phyloP scores from a whole-genome alignment of 2,113 vertebrate species.

The Calyptommatus sinebrachiatus region DNA sequence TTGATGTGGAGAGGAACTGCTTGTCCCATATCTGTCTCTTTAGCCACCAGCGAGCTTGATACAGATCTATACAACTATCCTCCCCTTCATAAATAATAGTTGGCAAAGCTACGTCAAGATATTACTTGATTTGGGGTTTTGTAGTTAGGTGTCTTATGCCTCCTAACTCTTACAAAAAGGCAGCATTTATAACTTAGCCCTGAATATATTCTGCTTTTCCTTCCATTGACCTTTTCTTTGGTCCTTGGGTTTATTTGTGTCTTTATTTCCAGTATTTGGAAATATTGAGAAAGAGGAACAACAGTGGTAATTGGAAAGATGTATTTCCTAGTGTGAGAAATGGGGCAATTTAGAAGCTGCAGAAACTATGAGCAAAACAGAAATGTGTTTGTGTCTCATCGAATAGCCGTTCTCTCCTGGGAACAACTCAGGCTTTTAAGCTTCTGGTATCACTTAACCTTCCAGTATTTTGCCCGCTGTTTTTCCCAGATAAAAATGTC shows the following conservation, averaged over 20 bases:
- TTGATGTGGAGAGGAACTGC: no score
- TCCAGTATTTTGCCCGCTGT: not conserved
- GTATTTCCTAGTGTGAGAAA: conserved; percentile 41
- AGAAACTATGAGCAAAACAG: conserved; percentile 13
- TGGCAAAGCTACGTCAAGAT: no score
- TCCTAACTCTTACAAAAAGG: not conserved
- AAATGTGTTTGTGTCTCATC: conserved; percentile 24
- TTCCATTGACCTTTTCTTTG: not conserved
- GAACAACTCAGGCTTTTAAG: not conserved
- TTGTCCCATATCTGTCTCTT: no score
- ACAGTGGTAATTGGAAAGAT: conserved; percentile 38
- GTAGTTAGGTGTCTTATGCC: not conserved
- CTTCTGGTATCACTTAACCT: not conserved
- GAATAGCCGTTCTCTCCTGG: not conserved
- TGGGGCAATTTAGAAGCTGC: conserved; percentile 33
- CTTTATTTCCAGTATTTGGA: not conserved
- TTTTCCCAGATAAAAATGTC: conserved; percentile 12
- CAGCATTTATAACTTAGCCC: not conserved
- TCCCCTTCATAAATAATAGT: no score
- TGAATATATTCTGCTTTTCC: conserved; percentile 1
- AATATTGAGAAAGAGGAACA: not conserved
- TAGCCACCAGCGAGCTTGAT: no score
- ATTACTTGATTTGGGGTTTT: not conserved
- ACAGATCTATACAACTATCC: no score
- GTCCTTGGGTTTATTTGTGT: not conserved